A percentile compares a stretch with the other conserved stretches of the same genome.
phyloP scores from a whole-genome alignment of 2,113 vertebrate genomes.

The Clarias macrocephalus region DNA sequence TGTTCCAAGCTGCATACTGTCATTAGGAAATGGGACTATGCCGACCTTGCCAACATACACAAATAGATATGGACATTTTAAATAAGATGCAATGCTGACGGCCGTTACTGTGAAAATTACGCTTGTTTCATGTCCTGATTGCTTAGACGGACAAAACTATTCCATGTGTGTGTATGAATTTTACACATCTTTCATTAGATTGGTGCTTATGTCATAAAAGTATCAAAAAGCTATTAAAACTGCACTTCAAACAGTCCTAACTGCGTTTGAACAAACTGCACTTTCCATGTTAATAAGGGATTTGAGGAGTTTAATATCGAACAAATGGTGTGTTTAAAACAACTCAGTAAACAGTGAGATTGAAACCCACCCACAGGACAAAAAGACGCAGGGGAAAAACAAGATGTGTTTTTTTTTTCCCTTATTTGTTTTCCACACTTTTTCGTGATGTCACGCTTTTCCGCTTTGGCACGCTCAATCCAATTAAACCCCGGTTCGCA shows the following conservation, averaged over 20 bases:
- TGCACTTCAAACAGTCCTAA: neutral
- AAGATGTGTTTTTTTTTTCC: neutral
- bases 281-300: neutral
- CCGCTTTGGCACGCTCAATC: slow-evolving; percentile 13
- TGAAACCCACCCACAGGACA: neutral
- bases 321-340: neutral
- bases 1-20: neutral
- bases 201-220: neutral
- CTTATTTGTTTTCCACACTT: slow-evolving; percentile 36
- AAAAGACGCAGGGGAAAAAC: slow-evolving; percentile 23
- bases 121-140: neutral
- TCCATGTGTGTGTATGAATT: neutral
- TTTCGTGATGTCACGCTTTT: neutral
- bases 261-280: neutral
- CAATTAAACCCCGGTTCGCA: slow-evolving; percentile 36
- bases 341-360: slow-evolving; percentile 2
- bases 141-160: neutral
- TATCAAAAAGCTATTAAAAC: slow-evolving; percentile 7
- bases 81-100: neutral
- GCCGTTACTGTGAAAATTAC: neutral
- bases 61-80: neutral
- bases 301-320: neutral
- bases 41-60: neutral
- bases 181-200: slow-evolving; percentile 4
- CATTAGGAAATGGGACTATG: slow-evolving; percentile 11